Base-by-base conservation (phyloP, 1,140 invertebrate genomes). In the Philaenus spumarius region DNA sequence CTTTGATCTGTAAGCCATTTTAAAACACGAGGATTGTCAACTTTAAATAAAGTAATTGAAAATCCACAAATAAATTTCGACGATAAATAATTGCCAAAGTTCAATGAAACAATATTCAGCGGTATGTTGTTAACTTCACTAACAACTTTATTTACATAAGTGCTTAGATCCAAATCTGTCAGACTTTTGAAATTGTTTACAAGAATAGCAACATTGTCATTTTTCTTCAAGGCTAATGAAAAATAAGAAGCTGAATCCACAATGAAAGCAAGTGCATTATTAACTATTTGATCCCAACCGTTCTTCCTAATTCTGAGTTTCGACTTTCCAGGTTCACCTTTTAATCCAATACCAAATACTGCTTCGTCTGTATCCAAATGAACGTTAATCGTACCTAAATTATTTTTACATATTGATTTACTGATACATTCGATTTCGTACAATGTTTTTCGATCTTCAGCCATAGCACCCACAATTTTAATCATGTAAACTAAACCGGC, bases 401-500 rank as follows among this genome's bases (percentile, higher is more conserved):
- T 37, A 59, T 64, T 60, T 66, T 68, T 63, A 39, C 61, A 35
- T 2, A 69, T 45, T 47, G 61, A 59, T 30, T 65, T 60, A 58
- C 74, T 75, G 62, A 62, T 61, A 9, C 58, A 23, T 60, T 65
- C 68, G 51, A 77, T 76, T 23, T 75, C 70, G n/a, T 78, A 66
- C 23, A 87, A 68, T 37, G 64, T 62, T 51, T 69, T 69, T 24
- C 77, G 76, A 55, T 75, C 66, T 68, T 86, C 80, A 14, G 84
- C 77, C 75, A 87, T 75, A 17, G 83, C 82, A 40, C 85, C 86
- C 34, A 82, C 82, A 50, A 87, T 80, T 76, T 85, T 86, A 57
- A 77, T 71, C 19, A 86, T 63, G 14, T 88, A 73, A 4, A 84
- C 65, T 19, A 78, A 76, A 7, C 84, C 84, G 63, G 77, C 75